Evolutionary conservation across 2,888 invertebrate species (phyloP), one percentile per base, ranked within the genome.

Genomic region (Pseudococcus jackbeardsleyi): DNA sequence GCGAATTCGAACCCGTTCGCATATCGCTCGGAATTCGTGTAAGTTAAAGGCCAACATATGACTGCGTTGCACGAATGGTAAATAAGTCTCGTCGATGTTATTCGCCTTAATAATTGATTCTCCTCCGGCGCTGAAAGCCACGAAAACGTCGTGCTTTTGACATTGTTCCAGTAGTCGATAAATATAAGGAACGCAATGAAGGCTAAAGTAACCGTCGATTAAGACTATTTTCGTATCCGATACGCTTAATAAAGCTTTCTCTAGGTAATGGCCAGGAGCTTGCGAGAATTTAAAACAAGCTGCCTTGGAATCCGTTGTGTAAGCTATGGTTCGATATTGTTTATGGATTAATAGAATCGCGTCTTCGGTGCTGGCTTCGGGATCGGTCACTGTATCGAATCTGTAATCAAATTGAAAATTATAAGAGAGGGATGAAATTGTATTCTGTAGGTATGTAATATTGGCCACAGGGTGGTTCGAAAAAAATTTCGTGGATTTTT

Each of bases 51-150:
- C 4, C 15, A 77, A 8, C 3, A 77, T 77, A 39, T 77, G 77
- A 15, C 77, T 77, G 39, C 39, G 33, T 77, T 39, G 77, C n/a
- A 77, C 39, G 17, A 77, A 77, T 12, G 77, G 77, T 42, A 77
- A 42, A 77, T 77, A 77, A 22, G 77, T 77, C 17, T 77, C 39
- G 7, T 42, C 6, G 2, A 26, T 26, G 17, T 42, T 42, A n/a
- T 39, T 39, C 39, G 77, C 77, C n/a, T 39, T 77, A 17, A 77
- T 77, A 11, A 39, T 42, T 17, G 39, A 39, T 77, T 77, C 77
- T 17, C 77, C 77, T 77, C 77, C 77, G 15, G 77, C 77, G 42
- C 77, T 77, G 42, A 77, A 77, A 17, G 77, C 77, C 77, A 77
- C 77, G 17, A 77, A 33, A n/a, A 39, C 17, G 77, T 77, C 77